A percentile compares a stretch with the other conserved stretches of the same genome.
phyloP scores from a whole-genome alignment of 2,888 invertebrate genomes.

The Pharmacophagus antenor region DNA sequence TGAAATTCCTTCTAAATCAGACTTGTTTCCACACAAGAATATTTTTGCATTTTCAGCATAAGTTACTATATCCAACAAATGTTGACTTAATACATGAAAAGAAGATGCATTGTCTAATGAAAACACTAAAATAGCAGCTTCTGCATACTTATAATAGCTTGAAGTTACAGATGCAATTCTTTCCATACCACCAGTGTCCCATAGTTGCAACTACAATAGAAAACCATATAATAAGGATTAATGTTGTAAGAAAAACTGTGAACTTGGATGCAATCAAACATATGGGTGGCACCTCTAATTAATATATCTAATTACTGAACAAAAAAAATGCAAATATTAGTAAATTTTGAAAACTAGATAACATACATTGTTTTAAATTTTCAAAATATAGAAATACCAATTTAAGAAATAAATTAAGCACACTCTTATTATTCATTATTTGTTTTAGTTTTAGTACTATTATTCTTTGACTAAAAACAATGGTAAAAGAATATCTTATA shows the following conservation, averaged over 20 bases:
- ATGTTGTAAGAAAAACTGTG: not conserved
- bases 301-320: too few species aligned
- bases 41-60: conserved; percentile 97
- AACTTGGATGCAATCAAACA: not conserved
- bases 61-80: conserved; percentile 94
- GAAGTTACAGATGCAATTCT: conserved; percentile 96
- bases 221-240: not conserved
- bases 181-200: conserved; percentile 99
- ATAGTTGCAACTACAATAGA: conserved; percentile 88
- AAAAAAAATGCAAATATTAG: too few species aligned
- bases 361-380: too few species aligned
- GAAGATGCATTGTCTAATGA: conserved; percentile 94
- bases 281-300: too few species aligned
- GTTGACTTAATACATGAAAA: conserved; percentile 95
- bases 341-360: too few species aligned
- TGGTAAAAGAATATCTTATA: not conserved
- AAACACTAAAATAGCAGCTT: conserved; percentile 95
- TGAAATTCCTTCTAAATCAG: conserved; percentile 86
- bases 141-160: conserved; percentile 97
- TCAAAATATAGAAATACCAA: not conserved
- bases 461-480: not conserved
- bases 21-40: conserved; percentile 95
- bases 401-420: not conserved
- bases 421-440: not conserved
- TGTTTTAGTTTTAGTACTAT: not conserved